Percentiles rank a stretch among this genome's conserved stretches.
Evolutionary conservation across 2,888 invertebrate species (phyloP).

Genomic region (Drosophila leonis): DNA sequence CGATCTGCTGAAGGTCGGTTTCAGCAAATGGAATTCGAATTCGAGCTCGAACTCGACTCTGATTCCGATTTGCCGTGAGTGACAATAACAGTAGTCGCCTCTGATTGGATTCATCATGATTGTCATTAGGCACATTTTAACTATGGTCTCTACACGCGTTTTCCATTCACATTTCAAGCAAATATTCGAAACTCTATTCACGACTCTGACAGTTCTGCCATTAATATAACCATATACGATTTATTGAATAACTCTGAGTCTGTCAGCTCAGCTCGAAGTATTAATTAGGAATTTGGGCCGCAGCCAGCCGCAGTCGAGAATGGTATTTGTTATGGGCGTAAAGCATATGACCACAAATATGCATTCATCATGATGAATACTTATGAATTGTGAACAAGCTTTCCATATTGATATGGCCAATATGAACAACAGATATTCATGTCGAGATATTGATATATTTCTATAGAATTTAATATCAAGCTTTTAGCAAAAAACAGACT

Average conservation of each 20-base stretch:
- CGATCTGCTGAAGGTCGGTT: constrained; percentile 37
- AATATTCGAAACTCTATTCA: constrained; percentile 11
- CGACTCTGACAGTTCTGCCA: not conserved
- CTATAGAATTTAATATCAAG: not conserved
- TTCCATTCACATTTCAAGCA: constrained; percentile 20
- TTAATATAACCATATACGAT: constrained; percentile 7
- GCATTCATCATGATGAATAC: not conserved
- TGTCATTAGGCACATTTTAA: constrained; percentile 31
- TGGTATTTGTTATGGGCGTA: not conserved
- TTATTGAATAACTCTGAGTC: not conserved
- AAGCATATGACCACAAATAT: not conserved
- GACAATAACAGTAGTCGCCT: constrained; percentile 22
- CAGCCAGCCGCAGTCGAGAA: not conserved
- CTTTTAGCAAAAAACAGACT: not conserved
- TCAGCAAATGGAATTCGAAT: constrained; percentile 7
- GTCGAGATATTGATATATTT: constrained; percentile 1
- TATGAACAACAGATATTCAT: constrained; percentile 8
- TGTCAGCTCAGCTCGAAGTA: not conserved
- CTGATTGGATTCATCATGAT: constrained; percentile 20
- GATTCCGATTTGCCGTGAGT: constrained; percentile 2
- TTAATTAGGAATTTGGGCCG: constrained; percentile 5
- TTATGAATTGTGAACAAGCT: constrained; percentile 3
- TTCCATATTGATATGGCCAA: not conserved
- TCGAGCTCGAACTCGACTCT: not conserved
- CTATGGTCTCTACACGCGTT: constrained; percentile 18